Conservation (phyloP, 2,797 vertebrate genomes). For the Smutsia gigantea region DNA sequence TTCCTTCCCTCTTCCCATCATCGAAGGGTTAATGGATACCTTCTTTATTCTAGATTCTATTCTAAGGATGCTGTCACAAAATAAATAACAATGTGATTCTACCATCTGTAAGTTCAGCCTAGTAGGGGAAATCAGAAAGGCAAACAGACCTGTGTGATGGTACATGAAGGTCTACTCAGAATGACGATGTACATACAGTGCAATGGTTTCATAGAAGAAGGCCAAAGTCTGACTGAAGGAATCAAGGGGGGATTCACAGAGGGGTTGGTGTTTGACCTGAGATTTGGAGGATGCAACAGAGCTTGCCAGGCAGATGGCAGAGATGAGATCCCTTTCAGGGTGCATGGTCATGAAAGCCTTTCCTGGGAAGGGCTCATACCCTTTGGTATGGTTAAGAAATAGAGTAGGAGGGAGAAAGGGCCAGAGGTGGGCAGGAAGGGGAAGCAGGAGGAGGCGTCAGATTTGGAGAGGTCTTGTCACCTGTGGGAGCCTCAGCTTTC, state of each 20-base stretch:
- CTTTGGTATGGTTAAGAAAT: not conserved
- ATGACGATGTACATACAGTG: accelerated
- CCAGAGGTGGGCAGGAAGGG: not conserved
- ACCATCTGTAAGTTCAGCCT: not conserved
- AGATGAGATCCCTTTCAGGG: accelerated
- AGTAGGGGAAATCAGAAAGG: not conserved
- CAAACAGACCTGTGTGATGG: not conserved
- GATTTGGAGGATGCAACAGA: not conserved
- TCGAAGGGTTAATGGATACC: not conserved
- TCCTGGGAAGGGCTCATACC: not conserved
- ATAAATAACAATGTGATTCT: not conserved
- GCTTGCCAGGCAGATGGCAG: not conserved
- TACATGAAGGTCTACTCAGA: not conserved
- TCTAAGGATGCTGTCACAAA: not conserved
- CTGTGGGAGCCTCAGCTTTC: not conserved
- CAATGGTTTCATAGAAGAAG: not conserved
- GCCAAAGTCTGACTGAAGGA: not conserved
- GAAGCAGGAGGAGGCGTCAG: not conserved
- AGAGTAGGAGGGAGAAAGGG: not conserved
- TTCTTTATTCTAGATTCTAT: not conserved
- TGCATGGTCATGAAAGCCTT: accelerated
- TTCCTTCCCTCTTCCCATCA: not conserved
- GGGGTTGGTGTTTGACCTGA: not conserved
- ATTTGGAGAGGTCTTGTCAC: not conserved
- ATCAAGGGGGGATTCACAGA: not conserved